Evolutionary conservation across 2,888 invertebrate genomes (phyloP), one percentile per base, ranked within the genome.

Genomic region (Anorthoa munda): DNA sequence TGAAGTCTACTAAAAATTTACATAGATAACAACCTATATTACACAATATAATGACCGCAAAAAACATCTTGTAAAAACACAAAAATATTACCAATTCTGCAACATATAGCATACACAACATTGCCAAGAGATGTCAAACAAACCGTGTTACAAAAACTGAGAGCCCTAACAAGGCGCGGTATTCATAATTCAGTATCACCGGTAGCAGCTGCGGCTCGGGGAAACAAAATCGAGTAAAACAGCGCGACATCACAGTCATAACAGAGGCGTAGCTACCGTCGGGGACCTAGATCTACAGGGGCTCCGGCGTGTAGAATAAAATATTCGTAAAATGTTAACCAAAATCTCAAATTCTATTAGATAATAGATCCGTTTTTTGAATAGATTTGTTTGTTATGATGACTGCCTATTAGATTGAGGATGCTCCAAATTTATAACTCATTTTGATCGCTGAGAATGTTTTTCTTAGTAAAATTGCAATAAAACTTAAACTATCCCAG

Each of bases 161-260:
- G 66, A 59, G 58, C 79, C 21, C 26, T 69, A 67, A 78, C 67
- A 77, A 80, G 78, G 39, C 60, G 46, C 21, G 45, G 45, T 59
- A 78, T 81, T 82, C 74, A 82, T 81, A 79, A 82, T 81, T 73
- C 64, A 74, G 83, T 58, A 51, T 53, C 69, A 55, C 63, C 17
- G 61, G 51, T 53, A 59, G 69, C 80, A 81, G 82, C 70, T 81
- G 81, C 26, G 67, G 12, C 70, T 39, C 58, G 64, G 58, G 12
- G 63, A 56, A 58, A 71, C 58, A 79, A 81, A 81, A 81, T 71
- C 74, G 66, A 81, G 65, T 68, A 81, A 81, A 82, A 82, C 77
- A 21, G 23, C 21, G 21, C 55, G 23, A 15, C 55, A 55, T 23
- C 15, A 55, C 55, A 21, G 55, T 21, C 55, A 23, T 2, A 55